Evolutionary conservation across 2,797 vertebrate species (phyloP).

Genomic region (Anguilla obscura): DNA sequence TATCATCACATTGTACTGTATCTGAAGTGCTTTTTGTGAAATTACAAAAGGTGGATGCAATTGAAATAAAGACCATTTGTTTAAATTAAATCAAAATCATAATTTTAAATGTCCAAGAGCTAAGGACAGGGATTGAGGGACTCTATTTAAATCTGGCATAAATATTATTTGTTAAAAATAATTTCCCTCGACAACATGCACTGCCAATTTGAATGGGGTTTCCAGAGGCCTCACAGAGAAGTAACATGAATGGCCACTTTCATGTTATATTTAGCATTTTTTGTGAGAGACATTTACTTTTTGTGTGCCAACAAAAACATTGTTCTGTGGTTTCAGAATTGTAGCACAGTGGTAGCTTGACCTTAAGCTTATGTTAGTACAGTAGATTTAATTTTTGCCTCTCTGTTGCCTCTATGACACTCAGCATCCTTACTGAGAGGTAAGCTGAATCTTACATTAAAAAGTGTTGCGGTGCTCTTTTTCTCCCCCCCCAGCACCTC

Average conservation of each 20-base stretch:
- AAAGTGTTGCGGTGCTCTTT: not conserved
- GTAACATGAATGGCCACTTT: not conserved
- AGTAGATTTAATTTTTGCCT: not conserved
- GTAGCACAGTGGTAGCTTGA: not conserved
- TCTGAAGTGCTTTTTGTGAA: not conserved
- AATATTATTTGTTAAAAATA: not conserved
- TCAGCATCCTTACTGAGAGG: not conserved
- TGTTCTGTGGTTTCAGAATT: not conserved
- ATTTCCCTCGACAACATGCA: not conserved
- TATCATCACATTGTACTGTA: not conserved
- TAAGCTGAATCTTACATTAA: not conserved
- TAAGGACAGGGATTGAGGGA: not conserved
- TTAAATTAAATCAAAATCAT: not conserved
- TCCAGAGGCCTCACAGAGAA: not conserved
- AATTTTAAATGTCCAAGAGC: not conserved
- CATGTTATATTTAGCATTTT: not conserved
- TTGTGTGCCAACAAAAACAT: not conserved
- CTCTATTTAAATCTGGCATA: not conserved
- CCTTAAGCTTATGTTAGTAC: not conserved
- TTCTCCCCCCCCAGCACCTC: not conserved
- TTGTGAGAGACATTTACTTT: not conserved
- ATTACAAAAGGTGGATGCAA: not conserved
- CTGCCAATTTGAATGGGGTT: not conserved
- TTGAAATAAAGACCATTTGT: not conserved
- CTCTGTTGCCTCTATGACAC: not conserved